Percentiles rank a stretch among this genome's conserved stretches.
Conservation (phyloP, 2,113 vertebrate species). For the Gymnorhina tibicen region DNA sequence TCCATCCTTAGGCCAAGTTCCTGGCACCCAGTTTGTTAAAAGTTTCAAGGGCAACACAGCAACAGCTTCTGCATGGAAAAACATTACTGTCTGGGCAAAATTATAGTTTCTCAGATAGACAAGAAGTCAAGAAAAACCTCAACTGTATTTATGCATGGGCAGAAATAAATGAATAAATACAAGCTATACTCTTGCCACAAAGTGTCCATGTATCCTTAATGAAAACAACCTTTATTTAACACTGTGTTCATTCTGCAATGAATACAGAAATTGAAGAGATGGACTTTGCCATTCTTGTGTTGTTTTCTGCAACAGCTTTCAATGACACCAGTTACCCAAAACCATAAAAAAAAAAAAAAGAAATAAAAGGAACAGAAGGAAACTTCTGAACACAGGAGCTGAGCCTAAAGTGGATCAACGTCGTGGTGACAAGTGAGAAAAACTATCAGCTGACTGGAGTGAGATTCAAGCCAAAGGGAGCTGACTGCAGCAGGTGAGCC, state of each 20-base stretch:
- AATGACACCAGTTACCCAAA: background rate
- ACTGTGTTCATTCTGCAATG: background rate
- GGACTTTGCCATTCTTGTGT: background rate
- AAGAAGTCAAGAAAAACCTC: background rate
- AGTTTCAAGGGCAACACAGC: conserved; percentile 64
- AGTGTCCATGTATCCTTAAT: background rate
- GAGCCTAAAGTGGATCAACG: background rate
- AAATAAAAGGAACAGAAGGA: background rate
- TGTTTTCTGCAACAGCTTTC: background rate
- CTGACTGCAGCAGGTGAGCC: background rate
- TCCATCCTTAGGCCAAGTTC: conserved; percentile 62
- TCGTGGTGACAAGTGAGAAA: background rate
- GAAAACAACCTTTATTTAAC: background rate
- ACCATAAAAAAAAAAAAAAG: background rate
- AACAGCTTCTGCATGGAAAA: conserved; percentile 27
- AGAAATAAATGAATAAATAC: background rate
- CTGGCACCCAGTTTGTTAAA: conserved; percentile 30
- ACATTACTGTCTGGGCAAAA: background rate
- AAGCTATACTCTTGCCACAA: background rate
- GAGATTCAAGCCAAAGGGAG: background rate
- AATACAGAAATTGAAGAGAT: background rate
- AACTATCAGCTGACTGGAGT: background rate
- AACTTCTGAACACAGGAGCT: background rate
- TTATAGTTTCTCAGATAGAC: background rate
- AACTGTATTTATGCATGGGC: background rate